These are phyloP conservation scores for Dryoscopus gambensis DNA, from an alignment of 2,113 vertebrate genomes.

Conservation along the genomic window DNA sequence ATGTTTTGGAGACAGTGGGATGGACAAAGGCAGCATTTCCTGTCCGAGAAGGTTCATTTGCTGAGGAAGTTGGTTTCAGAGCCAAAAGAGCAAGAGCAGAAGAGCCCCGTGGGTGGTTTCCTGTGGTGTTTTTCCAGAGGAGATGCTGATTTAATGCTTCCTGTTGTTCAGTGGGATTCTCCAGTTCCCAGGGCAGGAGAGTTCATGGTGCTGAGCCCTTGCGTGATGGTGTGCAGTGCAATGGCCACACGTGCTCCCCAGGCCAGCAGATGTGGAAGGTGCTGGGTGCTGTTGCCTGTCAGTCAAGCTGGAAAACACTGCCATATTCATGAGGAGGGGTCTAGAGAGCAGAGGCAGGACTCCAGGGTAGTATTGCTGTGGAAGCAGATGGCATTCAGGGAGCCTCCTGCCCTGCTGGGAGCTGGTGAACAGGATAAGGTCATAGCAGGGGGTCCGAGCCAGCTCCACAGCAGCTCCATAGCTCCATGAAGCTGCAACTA, in stretches of 20 bases:
- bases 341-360: background rate
- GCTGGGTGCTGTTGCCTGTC: background rate
- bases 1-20: background rate
- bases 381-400: background rate
- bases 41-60: background rate
- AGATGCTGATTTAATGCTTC: constrained; percentile 46
- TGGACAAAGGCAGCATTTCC: background rate
- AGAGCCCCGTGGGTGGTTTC: background rate
- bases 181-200: background rate
- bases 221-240: background rate
- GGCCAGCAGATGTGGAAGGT: accelerated
- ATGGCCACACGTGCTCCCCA: accelerated
- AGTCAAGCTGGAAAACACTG: background rate
- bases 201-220: background rate
- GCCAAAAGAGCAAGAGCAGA: background rate
- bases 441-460: background rate
- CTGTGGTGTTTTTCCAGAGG: constrained; percentile 21
- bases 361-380: background rate
- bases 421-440: background rate
- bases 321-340: background rate
- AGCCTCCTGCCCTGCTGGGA: background rate
- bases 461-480: background rate
- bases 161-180: constrained; percentile 28
- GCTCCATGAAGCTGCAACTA: background rate
- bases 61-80: background rate